phyloP scores from a whole-genome alignment of 2,888 invertebrate species.

The Iselma pallidipennis region DNA sequence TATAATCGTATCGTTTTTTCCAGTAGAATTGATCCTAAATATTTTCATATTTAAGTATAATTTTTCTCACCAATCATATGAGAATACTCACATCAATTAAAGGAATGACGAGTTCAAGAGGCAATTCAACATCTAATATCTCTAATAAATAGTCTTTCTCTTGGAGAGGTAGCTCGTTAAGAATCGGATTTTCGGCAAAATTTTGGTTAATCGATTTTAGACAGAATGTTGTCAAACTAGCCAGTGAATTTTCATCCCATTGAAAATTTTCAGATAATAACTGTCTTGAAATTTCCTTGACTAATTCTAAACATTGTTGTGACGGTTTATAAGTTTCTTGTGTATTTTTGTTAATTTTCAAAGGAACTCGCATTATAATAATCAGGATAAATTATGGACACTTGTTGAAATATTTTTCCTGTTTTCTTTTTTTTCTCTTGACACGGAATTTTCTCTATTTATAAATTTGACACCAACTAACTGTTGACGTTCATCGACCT shows the following conservation, averaged over 20 bases:
- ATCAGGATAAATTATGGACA: too few relatives aligned
- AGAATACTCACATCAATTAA: constrained; percentile 56
- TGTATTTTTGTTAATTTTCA: constrained; percentile 51
- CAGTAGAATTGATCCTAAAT: constrained; percentile 65
- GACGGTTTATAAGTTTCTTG: constrained; percentile 56
- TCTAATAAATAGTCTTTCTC: constrained; percentile 66
- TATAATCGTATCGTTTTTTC: constrained; percentile 60
- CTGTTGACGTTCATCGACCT: background rate
- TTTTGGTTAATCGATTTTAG: constrained; percentile 58
- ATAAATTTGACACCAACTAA: background rate
- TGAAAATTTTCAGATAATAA: constrained; percentile 60
- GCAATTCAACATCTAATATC: constrained; percentile 63
- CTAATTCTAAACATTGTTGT: constrained; percentile 41
- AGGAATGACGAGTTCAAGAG: constrained; percentile 61
- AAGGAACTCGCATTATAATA: constrained; percentile 39
- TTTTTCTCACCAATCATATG: too few relatives aligned
- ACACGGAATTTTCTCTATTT: background rate
- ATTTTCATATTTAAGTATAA: too few relatives aligned
- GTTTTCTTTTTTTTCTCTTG: too few relatives aligned
- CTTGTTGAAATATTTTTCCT: too few relatives aligned
- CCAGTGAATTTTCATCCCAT: constrained; percentile 59
- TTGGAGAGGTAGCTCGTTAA: constrained; percentile 60
- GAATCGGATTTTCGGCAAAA: constrained; percentile 60
- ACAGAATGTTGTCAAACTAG: constrained; percentile 57
- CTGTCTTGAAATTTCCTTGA: constrained; percentile 54